These are phyloP conservation scores for Uromys caudimaculatus DNA, from an alignment of 2,797 vertebrate genomes.

Conservation along the genomic window DNA sequence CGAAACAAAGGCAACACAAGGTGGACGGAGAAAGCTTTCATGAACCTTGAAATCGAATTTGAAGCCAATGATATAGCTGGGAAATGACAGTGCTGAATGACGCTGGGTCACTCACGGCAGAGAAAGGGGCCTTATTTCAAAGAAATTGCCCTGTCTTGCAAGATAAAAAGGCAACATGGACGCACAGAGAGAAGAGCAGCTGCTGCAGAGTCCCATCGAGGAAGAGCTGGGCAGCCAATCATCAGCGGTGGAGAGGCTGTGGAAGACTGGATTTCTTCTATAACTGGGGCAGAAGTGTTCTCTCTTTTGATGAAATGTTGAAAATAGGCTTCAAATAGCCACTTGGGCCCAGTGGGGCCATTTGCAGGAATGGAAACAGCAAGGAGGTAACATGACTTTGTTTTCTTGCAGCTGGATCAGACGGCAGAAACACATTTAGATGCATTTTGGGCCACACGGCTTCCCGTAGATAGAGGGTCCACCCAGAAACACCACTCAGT, in stretches of 20 bases:
- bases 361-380: slow-evolving; percentile 40
- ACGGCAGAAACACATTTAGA: background rate
- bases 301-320: background rate
- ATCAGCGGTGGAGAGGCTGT: background rate
- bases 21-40: slow-evolving; percentile 75
- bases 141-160: slow-evolving; percentile 76
- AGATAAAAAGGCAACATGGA: slow-evolving; percentile 70
- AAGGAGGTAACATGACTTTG: background rate
- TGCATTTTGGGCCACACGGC: background rate
- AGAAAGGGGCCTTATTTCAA: slow-evolving; percentile 77
- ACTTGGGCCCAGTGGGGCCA: background rate
- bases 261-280: background rate
- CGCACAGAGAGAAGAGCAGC: slow-evolving; percentile 53
- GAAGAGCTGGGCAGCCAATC: slow-evolving; percentile 38
- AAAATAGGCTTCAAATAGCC: background rate
- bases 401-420: background rate
- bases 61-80: slow-evolving; percentile 75
- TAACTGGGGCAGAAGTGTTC: background rate
- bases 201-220: background rate
- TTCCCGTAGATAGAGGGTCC: background rate
- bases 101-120: slow-evolving; percentile 73
- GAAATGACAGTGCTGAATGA: slow-evolving; percentile 66
- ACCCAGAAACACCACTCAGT: background rate
- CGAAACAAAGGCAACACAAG: slow-evolving; percentile 73
- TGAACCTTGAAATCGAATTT: slow-evolving; percentile 76